These are phyloP conservation scores for Lacerta agilis DNA, from an alignment of 2,797 vertebrate genomes.

Conservation along the genomic window DNA sequence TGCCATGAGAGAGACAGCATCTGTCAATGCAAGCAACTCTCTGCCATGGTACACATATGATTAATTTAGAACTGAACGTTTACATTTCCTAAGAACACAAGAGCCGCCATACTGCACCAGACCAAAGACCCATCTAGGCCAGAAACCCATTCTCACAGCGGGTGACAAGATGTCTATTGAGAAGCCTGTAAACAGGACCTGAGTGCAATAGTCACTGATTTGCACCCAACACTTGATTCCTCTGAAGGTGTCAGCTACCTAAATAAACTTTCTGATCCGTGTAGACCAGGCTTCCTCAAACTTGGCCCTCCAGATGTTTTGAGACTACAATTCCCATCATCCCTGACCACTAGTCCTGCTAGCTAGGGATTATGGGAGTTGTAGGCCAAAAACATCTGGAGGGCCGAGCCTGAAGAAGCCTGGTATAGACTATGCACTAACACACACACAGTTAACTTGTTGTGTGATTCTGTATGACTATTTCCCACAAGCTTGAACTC, in stretches of 20 bases:
- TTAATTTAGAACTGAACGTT: neutral
- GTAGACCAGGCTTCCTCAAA: too few relatives aligned
- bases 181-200: too few relatives aligned
- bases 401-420: too few relatives aligned
- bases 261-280: neutral
- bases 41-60: neutral
- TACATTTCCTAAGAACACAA: neutral
- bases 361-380: too few relatives aligned
- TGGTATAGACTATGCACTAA: neutral
- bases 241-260: neutral
- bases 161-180: neutral
- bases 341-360: too few relatives aligned
- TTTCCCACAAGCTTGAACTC: neutral
- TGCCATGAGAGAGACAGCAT: neutral
- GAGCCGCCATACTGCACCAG: too few relatives aligned
- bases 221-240: neutral
- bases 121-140: neutral
- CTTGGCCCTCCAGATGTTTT: too few relatives aligned
- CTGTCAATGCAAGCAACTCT: neutral
- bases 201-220: neutral
- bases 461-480: neutral
- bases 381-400: too few relatives aligned
- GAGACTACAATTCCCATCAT: too few relatives aligned
- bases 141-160: neutral
- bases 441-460: neutral